These are phyloP conservation scores for Alethe castanea DNA, from an alignment of 2,113 vertebrate species.

Conservation along the genomic window DNA sequence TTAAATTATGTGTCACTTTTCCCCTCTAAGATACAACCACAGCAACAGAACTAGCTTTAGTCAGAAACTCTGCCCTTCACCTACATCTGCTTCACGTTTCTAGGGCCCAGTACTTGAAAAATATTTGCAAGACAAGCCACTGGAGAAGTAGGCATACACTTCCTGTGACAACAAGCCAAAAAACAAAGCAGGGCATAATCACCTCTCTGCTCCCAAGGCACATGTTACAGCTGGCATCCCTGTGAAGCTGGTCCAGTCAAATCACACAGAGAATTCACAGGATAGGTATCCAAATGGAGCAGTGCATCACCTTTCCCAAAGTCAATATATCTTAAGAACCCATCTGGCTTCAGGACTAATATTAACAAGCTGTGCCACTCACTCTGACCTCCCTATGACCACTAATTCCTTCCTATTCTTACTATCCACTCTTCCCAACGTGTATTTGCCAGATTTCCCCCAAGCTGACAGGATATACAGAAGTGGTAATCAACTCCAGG, in stretches of 20 bases:
- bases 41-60: not conserved
- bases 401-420: slow-evolving; percentile 21
- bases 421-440: not conserved
- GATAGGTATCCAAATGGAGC: not conserved
- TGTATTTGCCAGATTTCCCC: slow-evolving; percentile 31
- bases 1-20: not conserved
- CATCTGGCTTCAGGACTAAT: not conserved
- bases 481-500: slow-evolving; percentile 22
- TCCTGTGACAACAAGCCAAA: not conserved
- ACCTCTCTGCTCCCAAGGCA: not conserved
- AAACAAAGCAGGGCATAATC: not conserved
- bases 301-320: not conserved
- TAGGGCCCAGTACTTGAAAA: not conserved
- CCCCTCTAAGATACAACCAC: not conserved
- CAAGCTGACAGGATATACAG: not conserved
- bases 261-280: not conserved
- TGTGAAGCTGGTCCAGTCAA: not conserved
- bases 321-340: not conserved
- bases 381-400: not conserved
- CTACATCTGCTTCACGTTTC: not conserved
- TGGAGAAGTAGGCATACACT: not conserved
- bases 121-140: not conserved
- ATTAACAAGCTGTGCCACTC: slow-evolving; percentile 8
- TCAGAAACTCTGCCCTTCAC: not conserved
- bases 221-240: not conserved